A percentile compares a stretch with the other conserved stretches of the same genome.
Evolutionary conservation across 2,888 invertebrate genomes (phyloP).

Genomic region (Cataglyphis livida): DNA sequence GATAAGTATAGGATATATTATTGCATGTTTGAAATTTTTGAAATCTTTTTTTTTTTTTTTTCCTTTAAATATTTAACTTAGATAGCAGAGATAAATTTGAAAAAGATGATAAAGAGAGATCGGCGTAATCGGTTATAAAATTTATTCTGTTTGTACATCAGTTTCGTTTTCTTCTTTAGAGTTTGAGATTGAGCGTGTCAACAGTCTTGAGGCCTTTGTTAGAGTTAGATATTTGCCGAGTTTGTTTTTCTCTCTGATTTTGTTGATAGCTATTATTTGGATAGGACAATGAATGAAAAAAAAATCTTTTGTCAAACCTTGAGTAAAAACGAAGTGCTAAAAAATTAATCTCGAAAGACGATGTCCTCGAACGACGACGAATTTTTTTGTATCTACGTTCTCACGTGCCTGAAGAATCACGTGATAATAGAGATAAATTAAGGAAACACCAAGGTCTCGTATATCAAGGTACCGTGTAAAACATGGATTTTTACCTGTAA

Average conservation of each 20-base stretch:
- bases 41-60: conserved; percentile 10
- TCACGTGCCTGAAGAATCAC: background rate
- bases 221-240: background rate
- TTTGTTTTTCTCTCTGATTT: conserved; percentile 13
- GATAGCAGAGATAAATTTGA: background rate
- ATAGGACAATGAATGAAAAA: conserved; percentile 5
- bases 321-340: conserved; percentile 40
- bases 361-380: conserved; percentile 12
- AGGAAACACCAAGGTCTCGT: conserved; percentile 64
- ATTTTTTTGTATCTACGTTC: conserved; percentile 35
- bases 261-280: conserved; percentile 31
- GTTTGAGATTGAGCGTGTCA: background rate
- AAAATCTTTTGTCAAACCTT: conserved; percentile 27
- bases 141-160: conserved; percentile 12
- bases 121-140: background rate
- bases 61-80: background rate
- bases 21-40: background rate
- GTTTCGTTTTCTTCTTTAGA: background rate
- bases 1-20: background rate
- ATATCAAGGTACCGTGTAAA: conserved; percentile 77
- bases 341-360: conserved; percentile 39
- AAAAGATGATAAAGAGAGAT: background rate
- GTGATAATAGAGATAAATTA: conserved; percentile 55
- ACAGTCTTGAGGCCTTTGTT: conserved; percentile 5
- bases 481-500: conserved; percentile 82